Evolutionary conservation across 2,888 invertebrate genomes (phyloP).

Genomic region (Arge pagana): DNA sequence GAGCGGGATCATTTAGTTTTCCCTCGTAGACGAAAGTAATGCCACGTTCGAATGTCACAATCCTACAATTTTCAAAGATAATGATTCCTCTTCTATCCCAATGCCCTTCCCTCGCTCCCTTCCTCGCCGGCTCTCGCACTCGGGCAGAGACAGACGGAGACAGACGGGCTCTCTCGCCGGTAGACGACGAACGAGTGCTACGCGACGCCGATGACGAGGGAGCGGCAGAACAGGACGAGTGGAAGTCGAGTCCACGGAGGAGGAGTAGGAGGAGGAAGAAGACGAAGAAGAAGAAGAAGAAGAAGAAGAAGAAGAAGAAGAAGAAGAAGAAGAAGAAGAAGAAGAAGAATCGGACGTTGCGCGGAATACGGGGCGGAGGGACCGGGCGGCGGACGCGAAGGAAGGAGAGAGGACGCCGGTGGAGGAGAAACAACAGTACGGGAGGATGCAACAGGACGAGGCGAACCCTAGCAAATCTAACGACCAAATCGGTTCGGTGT

Average conservation of each 20-base stretch:
- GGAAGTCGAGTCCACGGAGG: too few species aligned
- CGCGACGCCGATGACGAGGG: too few species aligned
- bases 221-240: too few species aligned
- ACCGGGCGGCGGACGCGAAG: neutral
- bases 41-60: conserved; percentile 13
- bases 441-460: conserved; percentile 12
- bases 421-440: conserved; percentile 5
- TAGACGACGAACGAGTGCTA: too few species aligned
- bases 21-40: too few species aligned
- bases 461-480: conserved; percentile 34
- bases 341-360: neutral
- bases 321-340: conserved; percentile 1
- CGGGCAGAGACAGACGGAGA: too few species aligned
- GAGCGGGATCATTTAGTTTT: conserved; percentile 13
- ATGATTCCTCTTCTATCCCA: neutral
- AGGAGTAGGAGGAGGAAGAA: neutral
- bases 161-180: too few species aligned
- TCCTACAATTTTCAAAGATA: conserved; percentile 15
- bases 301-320: neutral
- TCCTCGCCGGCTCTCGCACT: too few species aligned
- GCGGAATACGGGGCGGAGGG: neutral
- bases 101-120: neutral
- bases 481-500: conserved; percentile 47
- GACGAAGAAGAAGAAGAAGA: neutral
- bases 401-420: neutral